Evolutionary conservation across 2,888 invertebrate species (phyloP).

Genomic region (Seira ritae): DNA sequence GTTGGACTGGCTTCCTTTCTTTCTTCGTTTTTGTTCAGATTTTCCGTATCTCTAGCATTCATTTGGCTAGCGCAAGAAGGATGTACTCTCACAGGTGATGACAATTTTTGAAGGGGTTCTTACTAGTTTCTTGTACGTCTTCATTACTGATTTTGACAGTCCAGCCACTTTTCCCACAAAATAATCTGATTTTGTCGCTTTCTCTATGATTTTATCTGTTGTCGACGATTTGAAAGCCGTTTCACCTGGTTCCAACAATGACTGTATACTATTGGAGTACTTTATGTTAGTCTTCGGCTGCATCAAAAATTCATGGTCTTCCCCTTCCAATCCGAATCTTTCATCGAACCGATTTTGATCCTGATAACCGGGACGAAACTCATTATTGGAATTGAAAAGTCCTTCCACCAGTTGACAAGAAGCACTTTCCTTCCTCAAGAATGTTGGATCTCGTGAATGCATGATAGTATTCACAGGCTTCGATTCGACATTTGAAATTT

Average conservation of each 20-base stretch:
- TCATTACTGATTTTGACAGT: slow-evolving; percentile 21
- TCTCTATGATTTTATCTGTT: not conserved
- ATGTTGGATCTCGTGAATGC: not conserved
- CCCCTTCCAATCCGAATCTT: not conserved
- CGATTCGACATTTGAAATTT: not conserved
- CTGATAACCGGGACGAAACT: not conserved
- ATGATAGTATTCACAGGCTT: not conserved
- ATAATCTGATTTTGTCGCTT: slow-evolving; percentile 37
- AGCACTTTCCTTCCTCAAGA: not conserved
- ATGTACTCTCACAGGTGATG: too few relatives aligned
- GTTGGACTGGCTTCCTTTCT: too few relatives aligned
- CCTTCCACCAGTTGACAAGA: slow-evolving; percentile 25
- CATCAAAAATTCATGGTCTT: slow-evolving; percentile 29
- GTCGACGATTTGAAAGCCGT: not conserved
- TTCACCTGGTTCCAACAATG: not conserved
- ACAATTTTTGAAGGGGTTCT: not conserved
- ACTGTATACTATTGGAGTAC: slow-evolving; percentile 25
- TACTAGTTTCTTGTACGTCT: not conserved
- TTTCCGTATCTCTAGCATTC: too few relatives aligned
- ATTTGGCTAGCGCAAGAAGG: too few relatives aligned
- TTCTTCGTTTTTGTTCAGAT: too few relatives aligned
- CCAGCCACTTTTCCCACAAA: slow-evolving; percentile 22
- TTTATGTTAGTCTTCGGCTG: slow-evolving; percentile 24
- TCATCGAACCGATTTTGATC: not conserved
- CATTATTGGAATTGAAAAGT: not conserved